phyloP scores from a whole-genome alignment of 2,797 vertebrate genomes.

The Enteromius argenteus region DNA sequence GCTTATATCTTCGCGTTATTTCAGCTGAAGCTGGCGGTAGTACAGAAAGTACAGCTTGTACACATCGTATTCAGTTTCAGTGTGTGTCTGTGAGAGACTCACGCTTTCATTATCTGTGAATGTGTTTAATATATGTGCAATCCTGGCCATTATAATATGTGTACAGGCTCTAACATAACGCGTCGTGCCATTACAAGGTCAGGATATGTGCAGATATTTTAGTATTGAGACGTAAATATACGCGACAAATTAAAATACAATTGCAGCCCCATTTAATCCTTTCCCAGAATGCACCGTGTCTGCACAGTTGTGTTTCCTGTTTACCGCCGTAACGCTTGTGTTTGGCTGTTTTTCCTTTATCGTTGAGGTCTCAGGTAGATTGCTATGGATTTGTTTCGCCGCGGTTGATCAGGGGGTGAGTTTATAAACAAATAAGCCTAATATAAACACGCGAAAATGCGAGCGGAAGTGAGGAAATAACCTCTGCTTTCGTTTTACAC shows the following conservation, averaged over 20 bases:
- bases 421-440: not conserved
- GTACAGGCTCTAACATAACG: not conserved
- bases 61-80: not conserved
- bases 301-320: constrained; percentile 74
- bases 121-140: constrained; percentile 12
- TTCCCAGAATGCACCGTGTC: constrained; percentile 79
- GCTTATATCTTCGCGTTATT: not conserved
- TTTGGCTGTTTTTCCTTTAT: constrained; percentile 55
- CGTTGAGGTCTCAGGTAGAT: constrained; percentile 5
- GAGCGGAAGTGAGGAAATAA: constrained; percentile 55
- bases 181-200: constrained; percentile 48
- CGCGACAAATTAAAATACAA: not conserved
- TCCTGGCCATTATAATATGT: constrained; percentile 34
- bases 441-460: not conserved
- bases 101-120: constrained; percentile 6
- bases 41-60: constrained; percentile 21
- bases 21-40: not conserved
- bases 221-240: not conserved
- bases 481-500: constrained; percentile 51
- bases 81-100: not conserved
- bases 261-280: constrained; percentile 75
- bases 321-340: constrained; percentile 72
- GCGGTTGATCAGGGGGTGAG: constrained; percentile 14
- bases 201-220: not conserved
- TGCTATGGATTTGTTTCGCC: not conserved